A percentile compares a stretch with the other conserved stretches of the same genome.
Conservation (phyloP, 2,888 invertebrate genomes). For the Thecophora atra region DNA sequence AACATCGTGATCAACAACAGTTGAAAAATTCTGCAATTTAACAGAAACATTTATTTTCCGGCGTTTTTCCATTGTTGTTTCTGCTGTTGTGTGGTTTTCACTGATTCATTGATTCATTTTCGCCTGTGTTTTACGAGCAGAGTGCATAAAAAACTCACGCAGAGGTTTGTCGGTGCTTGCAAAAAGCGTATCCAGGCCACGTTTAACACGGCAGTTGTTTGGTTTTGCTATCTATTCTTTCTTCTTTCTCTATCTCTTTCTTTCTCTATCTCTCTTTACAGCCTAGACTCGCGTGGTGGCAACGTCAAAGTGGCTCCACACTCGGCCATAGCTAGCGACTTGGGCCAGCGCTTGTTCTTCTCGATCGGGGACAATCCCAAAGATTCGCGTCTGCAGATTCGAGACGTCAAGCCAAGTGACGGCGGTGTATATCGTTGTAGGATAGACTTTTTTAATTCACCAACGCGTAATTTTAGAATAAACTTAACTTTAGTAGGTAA, state of each 20-base stretch:
- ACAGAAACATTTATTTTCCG: slow-evolving; percentile 42
- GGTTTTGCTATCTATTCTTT: slow-evolving; percentile 6
- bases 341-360: slow-evolving; percentile 80
- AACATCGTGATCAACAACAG: slow-evolving; percentile 21
- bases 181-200: no score
- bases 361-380: slow-evolving; percentile 76
- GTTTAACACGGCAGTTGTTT: no score
- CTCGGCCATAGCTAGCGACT: slow-evolving; percentile 80
- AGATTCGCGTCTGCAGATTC: slow-evolving; percentile 78
- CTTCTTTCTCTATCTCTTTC: slow-evolving; percentile 19
- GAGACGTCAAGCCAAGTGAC: slow-evolving; percentile 76
- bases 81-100: not conserved
- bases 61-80: not conserved
- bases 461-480: slow-evolving; percentile 85
- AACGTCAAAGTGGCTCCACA: slow-evolving; percentile 75
- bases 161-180: no score
- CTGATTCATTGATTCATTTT: slow-evolving; percentile 24
- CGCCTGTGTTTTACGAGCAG: no score
- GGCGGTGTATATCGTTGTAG: slow-evolving; percentile 88
- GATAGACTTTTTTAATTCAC: slow-evolving; percentile 88
- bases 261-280: slow-evolving; percentile 58
- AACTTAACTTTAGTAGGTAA: slow-evolving; percentile 89
- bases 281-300: slow-evolving; percentile 81
- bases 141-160: no score
- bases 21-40: slow-evolving; percentile 54